Evolutionary conservation across 1,140 invertebrate species (phyloP).

Genomic region (Leptinotarsa defecta): DNA sequence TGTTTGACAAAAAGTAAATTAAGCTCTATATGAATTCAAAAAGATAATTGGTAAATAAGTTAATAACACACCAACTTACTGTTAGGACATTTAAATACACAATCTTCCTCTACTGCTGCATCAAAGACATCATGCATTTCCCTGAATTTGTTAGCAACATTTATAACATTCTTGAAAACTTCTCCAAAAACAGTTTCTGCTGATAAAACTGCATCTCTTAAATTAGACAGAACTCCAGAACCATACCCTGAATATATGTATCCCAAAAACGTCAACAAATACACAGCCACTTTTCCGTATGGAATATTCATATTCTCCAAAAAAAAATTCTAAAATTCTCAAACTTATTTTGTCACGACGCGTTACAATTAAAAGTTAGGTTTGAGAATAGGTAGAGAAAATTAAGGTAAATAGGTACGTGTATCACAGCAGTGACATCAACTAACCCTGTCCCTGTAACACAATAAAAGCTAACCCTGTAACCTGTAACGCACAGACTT

Average conservation of each 20-base stretch:
- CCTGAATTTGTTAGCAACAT: conserved; percentile 75
- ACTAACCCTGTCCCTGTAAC: too few relatives aligned
- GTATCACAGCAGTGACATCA: too few relatives aligned
- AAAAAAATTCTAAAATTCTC: not conserved
- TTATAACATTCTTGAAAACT: conserved; percentile 74
- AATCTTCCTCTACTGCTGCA: conserved; percentile 82
- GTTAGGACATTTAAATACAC: conserved; percentile 72
- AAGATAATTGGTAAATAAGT: too few relatives aligned
- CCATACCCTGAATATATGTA: conserved; percentile 81
- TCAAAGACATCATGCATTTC: conserved; percentile 81
- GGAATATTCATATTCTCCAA: conserved; percentile 66
- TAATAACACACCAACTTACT: conserved; percentile 58
- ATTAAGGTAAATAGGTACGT: too few relatives aligned
- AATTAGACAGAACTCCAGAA: conserved; percentile 71
- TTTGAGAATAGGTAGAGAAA: too few relatives aligned
- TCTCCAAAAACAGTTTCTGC: conserved; percentile 78
- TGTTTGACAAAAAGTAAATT: too few relatives aligned
- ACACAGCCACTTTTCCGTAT: conserved; percentile 76
- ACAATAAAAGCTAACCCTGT: too few relatives aligned
- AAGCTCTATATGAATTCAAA: too few relatives aligned
- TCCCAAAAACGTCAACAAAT: conserved; percentile 73
- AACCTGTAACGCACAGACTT: too few relatives aligned
- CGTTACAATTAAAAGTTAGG: too few relatives aligned
- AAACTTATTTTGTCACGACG: not conserved
- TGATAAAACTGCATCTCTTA: conserved; percentile 77